Base-by-base conservation (phyloP, 2,888 invertebrate species). In the Parelbella ahira region DNA sequence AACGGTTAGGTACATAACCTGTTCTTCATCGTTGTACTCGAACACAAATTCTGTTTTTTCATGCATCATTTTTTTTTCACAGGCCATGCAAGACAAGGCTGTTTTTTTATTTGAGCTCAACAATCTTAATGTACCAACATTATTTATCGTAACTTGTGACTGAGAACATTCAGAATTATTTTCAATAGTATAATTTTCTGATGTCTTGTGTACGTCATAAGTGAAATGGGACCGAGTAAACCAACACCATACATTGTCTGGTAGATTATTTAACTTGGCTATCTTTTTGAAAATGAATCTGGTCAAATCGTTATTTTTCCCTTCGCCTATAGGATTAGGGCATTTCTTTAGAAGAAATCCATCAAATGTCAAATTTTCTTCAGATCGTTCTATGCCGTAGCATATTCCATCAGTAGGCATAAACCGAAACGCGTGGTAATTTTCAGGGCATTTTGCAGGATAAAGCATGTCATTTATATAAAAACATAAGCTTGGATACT, bases 1-100 rank as follows among this genome's bases (percentile, higher is more conserved):
- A 21, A 91, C 75, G 3, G 88, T 87, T 6, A 92, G 55, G 32
- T 71, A 74, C 34, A 90, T 63, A 23, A 60, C 63, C 20, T 75
- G 68, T 32, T 70, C 65, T 7, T 49, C 37, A 4, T 61, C 52
- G 36, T 67, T 60, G 29, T 74, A 84, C 50, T 83, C 79, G 52
- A 84, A 71, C 29, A 63, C 53, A 8, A 83, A 57, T 50, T 79
- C 72, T 3, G 78, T 74, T 51, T 76, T 59, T 29, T 56, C 58
- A 39, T 66, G 68, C 15, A 61, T 56, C 11, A 76, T 62, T 47
- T 72, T 66, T 23, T 59, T 48, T 53, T 81, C 70, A 60, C 87
- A 88, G 10, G 78, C 83, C 75, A 86, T 82, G 51, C 87, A 87
- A 2, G 65, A 25, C 8, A 83, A 53, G 3, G 23, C 50, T 3